Evolutionary conservation across 1,140 invertebrate genomes (phyloP), one percentile per base, ranked within the genome.

Genomic region (Drosophila biarmipes): DNA sequence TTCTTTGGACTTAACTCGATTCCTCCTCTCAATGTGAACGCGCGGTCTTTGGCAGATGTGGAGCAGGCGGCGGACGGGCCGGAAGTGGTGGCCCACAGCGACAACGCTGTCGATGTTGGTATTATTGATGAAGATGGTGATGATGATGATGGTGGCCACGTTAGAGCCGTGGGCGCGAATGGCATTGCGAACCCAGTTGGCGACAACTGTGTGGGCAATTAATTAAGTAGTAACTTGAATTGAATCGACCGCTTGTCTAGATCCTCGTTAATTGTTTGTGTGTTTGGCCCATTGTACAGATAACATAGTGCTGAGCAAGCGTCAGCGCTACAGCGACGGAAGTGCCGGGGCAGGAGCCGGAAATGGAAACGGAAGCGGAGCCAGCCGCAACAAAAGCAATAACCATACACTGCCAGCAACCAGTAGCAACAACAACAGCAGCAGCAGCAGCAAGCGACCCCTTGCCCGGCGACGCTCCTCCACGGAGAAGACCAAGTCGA

Each of bases 371-470:
- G 46, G 73, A 51, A 12, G 38, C 54, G 42, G 58, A 64, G 58
- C 52, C 43, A 78, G 49, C 34, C 82, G 81, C 62, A 87, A 82
- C 71, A 87, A 76, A 82, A 87, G 84, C 84, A 87, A 87, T 89
- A 87, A 89, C 56, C 63, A 82, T 34, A 48, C 82, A 87, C 82
- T 87, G 84, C 84, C 84, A 87, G 71, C 61, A 66, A 76, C 56
- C 46, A 86, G 54, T 57, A 79, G 34, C 51, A 80, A 66, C 48
- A 73, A 27, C 29, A 58, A 40, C 19, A 62, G 37, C 34, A 61
- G 31, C 40, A 37, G 31, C 58, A 66, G 31, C 38, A 29, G 46
- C 21, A 69, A 67, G 24, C 61, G 64, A 5, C 15, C 42, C 6
- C 37, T 68, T 19, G 38, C 61, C 8, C 71, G 78, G 52, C 80